phyloP scores from a whole-genome alignment of 23 tunicate genomes.

The Oikopleura dioica region DNA sequence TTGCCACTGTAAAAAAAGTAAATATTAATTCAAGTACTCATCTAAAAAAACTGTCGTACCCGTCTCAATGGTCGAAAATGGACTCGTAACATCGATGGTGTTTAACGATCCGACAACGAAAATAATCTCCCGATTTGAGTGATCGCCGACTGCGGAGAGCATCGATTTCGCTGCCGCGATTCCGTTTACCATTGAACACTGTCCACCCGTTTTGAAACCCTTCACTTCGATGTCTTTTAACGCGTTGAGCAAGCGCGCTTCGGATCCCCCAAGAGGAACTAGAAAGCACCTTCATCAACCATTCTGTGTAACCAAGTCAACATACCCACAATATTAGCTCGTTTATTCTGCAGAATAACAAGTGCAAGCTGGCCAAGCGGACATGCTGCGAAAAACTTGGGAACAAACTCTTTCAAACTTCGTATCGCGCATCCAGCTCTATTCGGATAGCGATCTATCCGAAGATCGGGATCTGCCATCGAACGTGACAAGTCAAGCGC shows the following conservation, averaged over 20 bases:
- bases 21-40: too few species aligned
- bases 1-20: background rate
- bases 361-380: background rate
- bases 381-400: background rate
- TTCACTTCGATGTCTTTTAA: background rate
- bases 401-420: background rate
- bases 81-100: background rate
- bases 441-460: background rate
- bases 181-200: background rate
- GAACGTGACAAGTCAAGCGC: background rate
- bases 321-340: too few species aligned
- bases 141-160: background rate
- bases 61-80: background rate
- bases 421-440: background rate
- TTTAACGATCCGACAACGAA: background rate
- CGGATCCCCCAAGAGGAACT: background rate
- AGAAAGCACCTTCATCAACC: too few species aligned
- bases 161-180: background rate
- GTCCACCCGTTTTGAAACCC: background rate
- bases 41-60: too few species aligned
- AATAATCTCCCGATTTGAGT: background rate
- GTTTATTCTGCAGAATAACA: background rate
- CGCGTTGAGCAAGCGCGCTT: background rate
- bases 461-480: background rate
- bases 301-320: too few species aligned